Evolutionary conservation across 2,797 vertebrate genomes (phyloP).

Genomic region (Brachyalestes nurse): DNA sequence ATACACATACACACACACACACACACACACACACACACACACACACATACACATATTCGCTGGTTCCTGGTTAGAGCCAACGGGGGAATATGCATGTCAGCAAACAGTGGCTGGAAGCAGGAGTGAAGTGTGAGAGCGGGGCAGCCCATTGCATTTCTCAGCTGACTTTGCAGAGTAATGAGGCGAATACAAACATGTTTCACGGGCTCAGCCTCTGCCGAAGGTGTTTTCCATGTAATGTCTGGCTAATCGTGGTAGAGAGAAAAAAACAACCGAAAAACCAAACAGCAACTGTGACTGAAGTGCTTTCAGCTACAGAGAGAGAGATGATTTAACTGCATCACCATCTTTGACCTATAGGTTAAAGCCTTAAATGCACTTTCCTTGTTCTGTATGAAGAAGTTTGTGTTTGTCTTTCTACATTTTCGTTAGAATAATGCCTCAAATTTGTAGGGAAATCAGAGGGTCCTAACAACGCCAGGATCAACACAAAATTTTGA

Average conservation of each 20-base stretch:
- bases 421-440: background rate
- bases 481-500: too few relatives aligned
- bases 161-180: conserved; percentile 66
- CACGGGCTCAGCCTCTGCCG: conserved; percentile 39
- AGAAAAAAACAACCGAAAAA: conserved; percentile 36
- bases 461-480: too few relatives aligned
- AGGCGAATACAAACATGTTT: conserved; percentile 59
- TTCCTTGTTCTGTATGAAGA: background rate
- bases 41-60: conserved; percentile 34
- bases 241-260: conserved; percentile 59
- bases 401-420: background rate
- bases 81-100: conserved; percentile 60
- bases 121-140: conserved; percentile 33
- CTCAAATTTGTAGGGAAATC: background rate
- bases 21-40: conserved; percentile 4
- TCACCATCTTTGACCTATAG: conserved; percentile 24
- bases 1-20: conserved; percentile 36
- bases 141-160: conserved; percentile 54
- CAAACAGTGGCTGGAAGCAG: conserved; percentile 53
- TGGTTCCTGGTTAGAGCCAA: conserved; percentile 54
- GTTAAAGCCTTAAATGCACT: background rate
- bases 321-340: conserved; percentile 9
- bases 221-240: conserved; percentile 56
- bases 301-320: conserved; percentile 17
- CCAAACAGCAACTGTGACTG: conserved; percentile 12